A percentile compares a stretch with the other conserved stretches of the same genome.
phyloP scores from a whole-genome alignment of 1,140 invertebrate genomes.

The Pseudomyrmex sp. region DNA sequence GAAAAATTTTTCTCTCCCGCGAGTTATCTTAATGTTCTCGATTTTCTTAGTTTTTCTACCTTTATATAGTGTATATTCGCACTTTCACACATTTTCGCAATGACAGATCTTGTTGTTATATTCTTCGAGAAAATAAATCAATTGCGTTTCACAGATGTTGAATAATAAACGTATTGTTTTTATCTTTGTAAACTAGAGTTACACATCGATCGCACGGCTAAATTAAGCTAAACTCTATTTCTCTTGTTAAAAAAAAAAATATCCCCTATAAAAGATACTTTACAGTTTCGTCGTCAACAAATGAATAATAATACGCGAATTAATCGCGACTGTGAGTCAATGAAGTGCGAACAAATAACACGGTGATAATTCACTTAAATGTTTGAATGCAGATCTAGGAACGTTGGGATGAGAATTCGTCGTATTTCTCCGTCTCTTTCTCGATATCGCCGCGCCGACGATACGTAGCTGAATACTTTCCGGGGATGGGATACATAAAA shows the following conservation, averaged over 20 bases:
- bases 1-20: conserved; percentile 22
- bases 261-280: not conserved
- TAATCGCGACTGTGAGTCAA: not conserved
- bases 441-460: conserved; percentile 51
- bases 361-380: conserved; percentile 9
- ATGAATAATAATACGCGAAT: not conserved
- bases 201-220: no score
- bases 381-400: not conserved
- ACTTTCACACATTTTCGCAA: not conserved
- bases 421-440: not conserved
- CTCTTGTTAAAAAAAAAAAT: not conserved
- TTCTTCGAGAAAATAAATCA: not conserved
- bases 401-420: conserved; percentile 11
- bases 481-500: conserved; percentile 69
- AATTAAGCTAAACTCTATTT: no score
- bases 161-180: no score
- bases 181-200: no score
- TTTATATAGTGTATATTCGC: not conserved
- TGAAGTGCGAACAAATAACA: not conserved
- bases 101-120: not conserved
- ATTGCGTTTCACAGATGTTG: not conserved
- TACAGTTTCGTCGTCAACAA: not conserved
- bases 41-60: not conserved
- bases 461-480: conserved; percentile 62
- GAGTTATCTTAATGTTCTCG: no score